A percentile compares a stretch with the other conserved stretches of the same genome.
These are phyloP conservation scores for Chrosomus eos DNA, from an alignment of 2,797 vertebrate species.

Conservation along the genomic window DNA sequence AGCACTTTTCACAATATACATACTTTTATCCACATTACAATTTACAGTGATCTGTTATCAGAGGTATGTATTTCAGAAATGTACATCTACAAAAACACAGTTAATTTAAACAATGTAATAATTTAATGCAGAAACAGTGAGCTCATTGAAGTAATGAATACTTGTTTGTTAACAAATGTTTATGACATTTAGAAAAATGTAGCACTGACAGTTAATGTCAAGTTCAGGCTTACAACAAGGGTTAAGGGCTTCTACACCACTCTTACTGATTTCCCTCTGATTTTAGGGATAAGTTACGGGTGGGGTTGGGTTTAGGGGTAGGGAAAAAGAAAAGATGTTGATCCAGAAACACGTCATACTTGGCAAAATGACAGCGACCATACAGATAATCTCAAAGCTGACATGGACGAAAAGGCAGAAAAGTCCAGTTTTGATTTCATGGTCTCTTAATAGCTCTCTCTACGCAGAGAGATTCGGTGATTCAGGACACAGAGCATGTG, in stretches of 20 bases:
- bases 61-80: no score
- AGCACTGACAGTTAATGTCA: not conserved
- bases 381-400: not conserved
- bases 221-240: not conserved
- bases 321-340: not conserved
- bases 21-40: no score
- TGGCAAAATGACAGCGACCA: not conserved
- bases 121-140: no score
- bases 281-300: not conserved
- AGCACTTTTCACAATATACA: no score
- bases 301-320: not conserved
- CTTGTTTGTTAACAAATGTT: no score
- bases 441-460: not conserved
- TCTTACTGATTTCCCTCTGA: not conserved
- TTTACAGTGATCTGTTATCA: no score
- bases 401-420: slow-evolving; percentile 1
- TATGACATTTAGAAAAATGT: no score
- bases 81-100: no score
- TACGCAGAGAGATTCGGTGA: slow-evolving; percentile 18
- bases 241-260: not conserved
- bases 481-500: slow-evolving; percentile 36
- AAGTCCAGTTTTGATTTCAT: slow-evolving; percentile 9
- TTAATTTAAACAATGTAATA: no score
- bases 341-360: not conserved
- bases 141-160: no score